phyloP scores from a whole-genome alignment of 2,113 vertebrate genomes.

The Stercorarius parasiticus region DNA sequence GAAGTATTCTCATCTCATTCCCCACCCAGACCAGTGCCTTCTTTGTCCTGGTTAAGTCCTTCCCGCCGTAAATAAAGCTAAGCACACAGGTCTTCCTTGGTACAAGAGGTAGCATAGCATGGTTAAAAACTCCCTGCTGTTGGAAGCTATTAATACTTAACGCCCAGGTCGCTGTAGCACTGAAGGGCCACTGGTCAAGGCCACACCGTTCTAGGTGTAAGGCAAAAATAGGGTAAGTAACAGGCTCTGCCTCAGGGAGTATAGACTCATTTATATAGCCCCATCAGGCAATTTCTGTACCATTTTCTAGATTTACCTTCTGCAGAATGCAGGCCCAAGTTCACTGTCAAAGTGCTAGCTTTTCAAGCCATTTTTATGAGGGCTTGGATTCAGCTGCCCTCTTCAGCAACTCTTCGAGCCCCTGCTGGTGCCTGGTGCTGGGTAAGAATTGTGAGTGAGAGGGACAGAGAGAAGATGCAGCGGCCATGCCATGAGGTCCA shows the following conservation, averaged over 20 bases:
- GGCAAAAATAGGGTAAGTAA: not conserved
- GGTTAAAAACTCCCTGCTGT: not conserved
- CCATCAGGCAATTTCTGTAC: not conserved
- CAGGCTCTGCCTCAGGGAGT: not conserved
- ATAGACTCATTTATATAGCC: not conserved
- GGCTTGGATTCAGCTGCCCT: not conserved
- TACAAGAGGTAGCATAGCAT: not conserved
- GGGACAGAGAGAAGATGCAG: not conserved
- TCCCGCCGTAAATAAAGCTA: not conserved
- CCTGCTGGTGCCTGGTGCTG: not conserved
- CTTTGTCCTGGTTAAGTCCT: not conserved
- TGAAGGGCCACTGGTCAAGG: not conserved
- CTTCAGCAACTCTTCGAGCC: not conserved
- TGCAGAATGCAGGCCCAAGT: not conserved
- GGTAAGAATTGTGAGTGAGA: not conserved
- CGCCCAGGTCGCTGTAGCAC: not conserved
- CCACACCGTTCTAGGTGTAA: not conserved
- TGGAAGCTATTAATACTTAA: not conserved
- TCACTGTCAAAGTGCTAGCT: not conserved
- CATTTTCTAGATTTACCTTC: not conserved
- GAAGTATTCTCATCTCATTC: not conserved
- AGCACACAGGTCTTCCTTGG: not conserved
- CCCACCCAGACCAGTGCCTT: not conserved
- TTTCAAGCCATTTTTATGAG: not conserved
- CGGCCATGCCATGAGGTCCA: rapidly evolving